Conservation (phyloP, 2,888 invertebrate species). For the Lasioglossum leucozonium region DNA sequence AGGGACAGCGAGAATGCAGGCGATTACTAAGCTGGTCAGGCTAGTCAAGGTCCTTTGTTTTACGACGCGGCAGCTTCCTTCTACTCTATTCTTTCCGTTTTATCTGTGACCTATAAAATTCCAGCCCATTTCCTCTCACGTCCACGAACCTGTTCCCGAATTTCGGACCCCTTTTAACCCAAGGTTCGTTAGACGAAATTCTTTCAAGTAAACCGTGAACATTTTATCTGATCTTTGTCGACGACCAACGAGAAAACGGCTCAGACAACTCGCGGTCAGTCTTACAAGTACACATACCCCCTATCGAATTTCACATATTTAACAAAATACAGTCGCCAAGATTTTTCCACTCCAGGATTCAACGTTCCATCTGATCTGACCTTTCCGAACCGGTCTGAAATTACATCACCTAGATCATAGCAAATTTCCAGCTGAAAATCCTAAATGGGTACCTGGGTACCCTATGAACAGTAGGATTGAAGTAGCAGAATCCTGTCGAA, state of each 20-base stretch:
- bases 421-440: neutral
- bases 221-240: neutral
- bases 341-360: too few relatives aligned
- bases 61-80: slow-evolving; percentile 54
- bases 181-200: slow-evolving; percentile 59
- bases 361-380: too few relatives aligned
- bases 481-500: slow-evolving; percentile 15
- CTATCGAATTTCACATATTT: too few relatives aligned
- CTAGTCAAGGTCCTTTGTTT: slow-evolving; percentile 68
- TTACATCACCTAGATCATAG: neutral
- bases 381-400: too few relatives aligned
- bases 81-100: slow-evolving; percentile 43
- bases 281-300: too few relatives aligned
- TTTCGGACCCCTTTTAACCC: slow-evolving; percentile 41
- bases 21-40: slow-evolving; percentile 73
- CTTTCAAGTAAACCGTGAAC: slow-evolving; percentile 2
- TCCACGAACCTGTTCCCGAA: slow-evolving; percentile 39
- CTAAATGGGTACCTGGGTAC: too few relatives aligned
- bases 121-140: slow-evolving; percentile 46
- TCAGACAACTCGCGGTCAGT: too few relatives aligned
- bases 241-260: neutral
- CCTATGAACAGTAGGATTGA: too few relatives aligned
- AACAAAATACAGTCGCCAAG: too few relatives aligned
- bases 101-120: slow-evolving; percentile 55
- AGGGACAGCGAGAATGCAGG: slow-evolving; percentile 64